Evolutionary conservation across 1,140 invertebrate species (phyloP).

Genomic region (Holotrichia oblita): DNA sequence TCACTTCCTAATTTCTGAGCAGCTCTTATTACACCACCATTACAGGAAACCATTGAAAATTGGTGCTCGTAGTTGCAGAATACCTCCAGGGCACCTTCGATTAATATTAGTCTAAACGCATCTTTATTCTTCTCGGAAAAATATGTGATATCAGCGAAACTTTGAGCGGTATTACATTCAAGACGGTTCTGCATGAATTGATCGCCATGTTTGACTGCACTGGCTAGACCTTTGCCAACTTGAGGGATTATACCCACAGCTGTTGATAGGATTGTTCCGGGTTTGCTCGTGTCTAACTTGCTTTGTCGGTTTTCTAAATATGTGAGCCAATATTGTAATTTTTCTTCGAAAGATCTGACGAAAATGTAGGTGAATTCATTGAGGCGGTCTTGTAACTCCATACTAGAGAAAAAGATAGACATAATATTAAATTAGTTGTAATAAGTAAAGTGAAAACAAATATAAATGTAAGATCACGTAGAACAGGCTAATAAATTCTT

Average conservation of each 20-base stretch:
- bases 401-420: background rate
- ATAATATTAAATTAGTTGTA: no score
- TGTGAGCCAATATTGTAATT: conserved; percentile 6
- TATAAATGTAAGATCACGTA: no score
- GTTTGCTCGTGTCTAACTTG: background rate
- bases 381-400: background rate
- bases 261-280: background rate
- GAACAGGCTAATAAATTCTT: no score
- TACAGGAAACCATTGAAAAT: conserved; percentile 1
- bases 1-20: conserved; percentile 15
- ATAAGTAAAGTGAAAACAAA: no score
- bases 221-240: background rate
- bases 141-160: conserved; percentile 9
- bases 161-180: background rate
- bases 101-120: background rate
- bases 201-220: background rate
- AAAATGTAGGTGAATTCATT: conserved; percentile 17
- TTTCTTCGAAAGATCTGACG: conserved; percentile 4
- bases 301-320: conserved; percentile 6
- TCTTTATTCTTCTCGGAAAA: conserved; percentile 17
- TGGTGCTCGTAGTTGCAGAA: conserved; percentile 19
- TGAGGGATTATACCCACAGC: background rate
- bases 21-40: background rate
- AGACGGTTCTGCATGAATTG: background rate
- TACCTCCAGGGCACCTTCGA: background rate